Base-by-base conservation (phyloP, 37 sponge, comb jelly and placozoan species). In the Aphrocallistes beatrix region DNA sequence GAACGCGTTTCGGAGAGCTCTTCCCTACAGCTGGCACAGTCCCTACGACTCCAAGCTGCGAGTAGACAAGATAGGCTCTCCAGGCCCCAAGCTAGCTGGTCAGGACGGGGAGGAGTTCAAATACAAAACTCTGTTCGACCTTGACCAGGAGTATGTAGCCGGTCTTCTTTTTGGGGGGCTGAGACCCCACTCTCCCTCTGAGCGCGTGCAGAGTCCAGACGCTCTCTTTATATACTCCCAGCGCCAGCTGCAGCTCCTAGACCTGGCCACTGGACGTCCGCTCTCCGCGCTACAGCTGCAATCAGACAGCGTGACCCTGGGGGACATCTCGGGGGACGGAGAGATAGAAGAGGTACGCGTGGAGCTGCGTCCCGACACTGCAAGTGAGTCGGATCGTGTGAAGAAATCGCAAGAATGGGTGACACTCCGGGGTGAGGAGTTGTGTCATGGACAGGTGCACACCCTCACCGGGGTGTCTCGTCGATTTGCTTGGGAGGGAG, bases 261-360 rank as follows among this genome's bases (percentile, higher is more conserved):
- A 93, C 81, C 86, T 93, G 37, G 88, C 86, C 49, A 84, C 85
- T 19, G 93, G 93, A 0, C 89, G 93, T 23, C 93, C 93, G 0
- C 90, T 94, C 34, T 91, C 87, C 84, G 86, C 89, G 37, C 83
- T 94, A 48, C 92, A 82, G 23, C 91, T 94, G 50, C 87, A 90
- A 32, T 83, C 92, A 10, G 39, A 88, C 50, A 90, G 90, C 69
- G 85, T 90, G 60, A 36, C 90, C 19, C 92, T 91, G 84, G 91
- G 83, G 1, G 94, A 94, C 83, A 91, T 94, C 49, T 86, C 91
- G 28, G 89, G 86, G 17, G 94, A 94, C 84, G 92, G 91, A 0
- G 82, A 38, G 23, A 90, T 94, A 82, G 94, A 93, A n/a, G 90
- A 91, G 37, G 81, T 93, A 0, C 88, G 87, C 38, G 91, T 91